These are phyloP conservation scores for Ichneumon xanthorius DNA, from an alignment of 2,888 invertebrate genomes.

Conservation along the genomic window DNA sequence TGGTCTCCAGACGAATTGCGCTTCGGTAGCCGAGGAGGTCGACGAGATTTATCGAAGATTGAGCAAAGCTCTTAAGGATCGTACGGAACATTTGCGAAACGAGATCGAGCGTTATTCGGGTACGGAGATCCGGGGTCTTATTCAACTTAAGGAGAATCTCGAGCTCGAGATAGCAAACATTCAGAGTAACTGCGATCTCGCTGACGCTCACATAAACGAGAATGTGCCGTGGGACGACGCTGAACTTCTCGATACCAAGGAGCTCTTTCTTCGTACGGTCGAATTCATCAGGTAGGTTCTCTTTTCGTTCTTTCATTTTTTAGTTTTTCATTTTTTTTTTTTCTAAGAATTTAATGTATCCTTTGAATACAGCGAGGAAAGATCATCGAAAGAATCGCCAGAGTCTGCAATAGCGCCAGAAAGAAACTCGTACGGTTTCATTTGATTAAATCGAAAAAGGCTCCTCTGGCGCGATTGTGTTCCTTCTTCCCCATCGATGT, in stretches of 20 bases:
- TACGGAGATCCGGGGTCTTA: conserved; percentile 94
- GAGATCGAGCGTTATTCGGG: conserved; percentile 97
- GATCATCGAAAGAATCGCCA: conserved; percentile 42
- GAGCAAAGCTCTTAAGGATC: conserved; percentile 95
- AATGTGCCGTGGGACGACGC: conserved; percentile 96
- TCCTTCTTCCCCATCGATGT: not conserved
- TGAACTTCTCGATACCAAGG: conserved; percentile 97
- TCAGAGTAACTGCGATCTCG: conserved; percentile 97
- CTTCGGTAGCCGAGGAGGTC: conserved; percentile 96
- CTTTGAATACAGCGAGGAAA: conserved; percentile 3
- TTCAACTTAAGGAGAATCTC: conserved; percentile 95
- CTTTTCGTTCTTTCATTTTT: not conserved
- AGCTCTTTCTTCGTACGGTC: conserved; percentile 97
- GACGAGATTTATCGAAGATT: conserved; percentile 96
- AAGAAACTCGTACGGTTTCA: conserved; percentile 62
- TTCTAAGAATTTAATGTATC: conserved; percentile 28
- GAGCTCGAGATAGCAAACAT: conserved; percentile 98
- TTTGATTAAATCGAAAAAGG: conserved; percentile 61
- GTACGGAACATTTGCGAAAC: conserved; percentile 93
- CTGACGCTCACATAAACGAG: conserved; percentile 97
- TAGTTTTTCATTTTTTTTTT: not conserved
- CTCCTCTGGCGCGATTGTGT: conserved; percentile 47
- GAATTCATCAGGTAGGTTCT: conserved; percentile 90
- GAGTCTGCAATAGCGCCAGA: conserved; percentile 34
- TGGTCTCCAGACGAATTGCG: conserved; percentile 95